Conservation (phyloP, 2,113 vertebrate genomes). For the Podarcis muralis region DNA sequence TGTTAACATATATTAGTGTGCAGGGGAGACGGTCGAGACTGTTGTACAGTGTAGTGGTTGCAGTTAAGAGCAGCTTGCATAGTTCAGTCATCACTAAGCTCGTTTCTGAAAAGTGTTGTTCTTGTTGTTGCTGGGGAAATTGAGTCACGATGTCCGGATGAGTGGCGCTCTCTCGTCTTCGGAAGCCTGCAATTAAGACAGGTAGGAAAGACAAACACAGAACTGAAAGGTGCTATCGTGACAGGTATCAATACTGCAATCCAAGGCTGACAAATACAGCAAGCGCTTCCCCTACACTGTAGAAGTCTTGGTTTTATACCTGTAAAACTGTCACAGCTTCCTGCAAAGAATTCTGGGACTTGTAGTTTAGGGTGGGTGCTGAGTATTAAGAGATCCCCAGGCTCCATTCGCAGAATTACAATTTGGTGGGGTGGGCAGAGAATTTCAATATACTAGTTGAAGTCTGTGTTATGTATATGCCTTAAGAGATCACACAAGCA, state of each 20-base stretch:
- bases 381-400: background rate
- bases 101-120: background rate
- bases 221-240: background rate
- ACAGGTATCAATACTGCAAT: background rate
- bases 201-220: too few species aligned
- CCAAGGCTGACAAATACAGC: background rate
- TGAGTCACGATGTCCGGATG: slow-evolving; percentile 71
- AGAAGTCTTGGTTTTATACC: background rate
- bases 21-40: background rate
- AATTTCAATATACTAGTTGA: background rate
- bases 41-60: background rate
- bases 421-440: background rate
- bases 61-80: slow-evolving; percentile 46
- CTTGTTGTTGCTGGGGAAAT: background rate
- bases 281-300: too few species aligned
- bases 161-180: slow-evolving; percentile 78
- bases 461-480: background rate
- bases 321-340: background rate
- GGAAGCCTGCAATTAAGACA: slow-evolving; percentile 64
- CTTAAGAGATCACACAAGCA: background rate
- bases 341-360: background rate
- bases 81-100: slow-evolving; percentile 51
- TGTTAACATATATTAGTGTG: background rate
- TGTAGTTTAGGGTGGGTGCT: too few species aligned
- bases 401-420: too few species aligned